Evolutionary conservation across 1,140 invertebrate genomes (phyloP).

Genomic region (Calosoma granatense): DNA sequence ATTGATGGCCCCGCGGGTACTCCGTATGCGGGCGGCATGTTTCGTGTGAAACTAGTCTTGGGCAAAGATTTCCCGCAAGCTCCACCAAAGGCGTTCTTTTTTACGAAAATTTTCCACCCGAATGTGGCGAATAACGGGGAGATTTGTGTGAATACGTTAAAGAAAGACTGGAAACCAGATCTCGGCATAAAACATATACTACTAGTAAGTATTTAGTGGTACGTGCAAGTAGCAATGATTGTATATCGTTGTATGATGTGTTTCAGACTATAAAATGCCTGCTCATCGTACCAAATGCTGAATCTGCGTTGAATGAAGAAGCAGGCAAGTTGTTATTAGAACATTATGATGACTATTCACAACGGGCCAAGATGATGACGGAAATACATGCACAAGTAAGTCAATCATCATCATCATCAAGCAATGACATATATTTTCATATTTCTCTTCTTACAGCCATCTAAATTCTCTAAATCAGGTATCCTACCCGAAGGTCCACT

Average conservation of each 20-base stretch:
- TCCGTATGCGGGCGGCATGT: constrained; percentile 73
- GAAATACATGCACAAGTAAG: constrained; percentile 79
- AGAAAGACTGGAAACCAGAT: constrained; percentile 95
- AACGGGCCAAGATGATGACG: constrained; percentile 86
- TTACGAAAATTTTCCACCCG: constrained; percentile 96
- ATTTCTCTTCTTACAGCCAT: constrained; percentile 28
- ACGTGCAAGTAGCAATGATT: not conserved
- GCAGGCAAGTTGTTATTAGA: constrained; percentile 84
- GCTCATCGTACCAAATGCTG: constrained; percentile 87
- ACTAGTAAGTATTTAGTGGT: constrained; percentile 47
- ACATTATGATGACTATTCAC: constrained; percentile 84
- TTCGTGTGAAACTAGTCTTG: constrained; percentile 81
- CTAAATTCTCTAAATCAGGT: constrained; percentile 35
- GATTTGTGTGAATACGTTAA: constrained; percentile 95
- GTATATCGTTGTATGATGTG: constrained; percentile 17
- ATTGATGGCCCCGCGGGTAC: constrained; percentile 76
- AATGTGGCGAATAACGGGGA: constrained; percentile 92
- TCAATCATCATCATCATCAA: not conserved
- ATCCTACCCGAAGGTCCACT: constrained; percentile 52
- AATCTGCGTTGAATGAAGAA: constrained; percentile 90
- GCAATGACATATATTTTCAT: constrained; percentile 17
- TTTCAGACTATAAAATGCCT: constrained; percentile 83
- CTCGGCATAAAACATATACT: constrained; percentile 93
- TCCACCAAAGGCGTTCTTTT: constrained; percentile 90
- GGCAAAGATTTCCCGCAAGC: constrained; percentile 88